phyloP scores from a whole-genome alignment of 2,888 invertebrate species.

The Stenichneumon culpator region DNA sequence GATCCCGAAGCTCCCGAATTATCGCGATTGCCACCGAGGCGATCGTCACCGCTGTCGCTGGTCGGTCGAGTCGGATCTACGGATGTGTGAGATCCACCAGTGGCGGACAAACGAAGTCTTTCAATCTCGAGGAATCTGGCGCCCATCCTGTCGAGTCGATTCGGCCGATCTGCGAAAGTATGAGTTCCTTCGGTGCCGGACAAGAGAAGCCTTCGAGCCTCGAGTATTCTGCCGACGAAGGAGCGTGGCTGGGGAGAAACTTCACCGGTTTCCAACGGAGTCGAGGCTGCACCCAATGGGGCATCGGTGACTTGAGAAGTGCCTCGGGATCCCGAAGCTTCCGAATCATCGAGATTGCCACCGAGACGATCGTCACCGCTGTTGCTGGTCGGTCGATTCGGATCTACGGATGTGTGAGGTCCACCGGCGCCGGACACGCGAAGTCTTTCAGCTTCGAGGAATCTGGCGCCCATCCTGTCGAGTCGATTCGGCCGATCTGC shows the following conservation, averaged over 20 bases:
- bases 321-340: no score
- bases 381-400: not conserved
- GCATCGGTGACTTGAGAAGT: no score
- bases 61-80: not conserved
- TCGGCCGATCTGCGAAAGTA: not conserved
- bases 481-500: not conserved
- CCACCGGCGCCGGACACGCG: not conserved
- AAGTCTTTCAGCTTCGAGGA: not conserved
- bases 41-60: no score
- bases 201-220: no score
- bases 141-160: not conserved
- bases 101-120: not conserved
- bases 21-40: not conserved
- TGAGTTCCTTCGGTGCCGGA: not conserved
- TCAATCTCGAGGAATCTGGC: not conserved
- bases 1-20: no score
- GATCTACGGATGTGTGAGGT: not conserved
- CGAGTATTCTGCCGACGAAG: no score
- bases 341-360: not conserved
- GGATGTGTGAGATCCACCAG: not conserved
- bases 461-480: not conserved
- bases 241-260: no score
- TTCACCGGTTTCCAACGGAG: no score
- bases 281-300: no score
- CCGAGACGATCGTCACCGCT: not conserved